phyloP scores from a whole-genome alignment of 2,113 vertebrate genomes.

The Crotophaga sulcirostris region DNA sequence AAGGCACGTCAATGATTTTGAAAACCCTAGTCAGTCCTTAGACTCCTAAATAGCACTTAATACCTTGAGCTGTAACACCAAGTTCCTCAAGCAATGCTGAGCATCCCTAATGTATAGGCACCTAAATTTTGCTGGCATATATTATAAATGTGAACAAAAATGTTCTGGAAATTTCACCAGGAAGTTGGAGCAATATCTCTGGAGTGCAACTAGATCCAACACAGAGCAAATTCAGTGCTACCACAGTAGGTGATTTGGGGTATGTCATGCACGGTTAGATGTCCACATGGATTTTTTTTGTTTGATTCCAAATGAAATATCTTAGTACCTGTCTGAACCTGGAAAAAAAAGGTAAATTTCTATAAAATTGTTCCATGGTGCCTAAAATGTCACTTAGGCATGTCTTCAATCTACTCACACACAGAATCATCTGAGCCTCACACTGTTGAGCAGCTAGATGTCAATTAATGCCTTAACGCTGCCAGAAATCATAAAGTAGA shows the following conservation, averaged over 20 bases:
- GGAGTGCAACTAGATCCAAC: background rate
- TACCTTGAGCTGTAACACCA: background rate
- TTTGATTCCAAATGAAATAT: background rate
- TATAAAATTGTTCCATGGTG: background rate
- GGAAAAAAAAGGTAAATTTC: background rate
- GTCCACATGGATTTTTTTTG: background rate
- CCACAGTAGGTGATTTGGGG: background rate
- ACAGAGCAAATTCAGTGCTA: background rate
- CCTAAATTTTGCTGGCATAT: background rate
- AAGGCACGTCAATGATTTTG: background rate
- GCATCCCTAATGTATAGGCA: background rate
- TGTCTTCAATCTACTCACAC: background rate
- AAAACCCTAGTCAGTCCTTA: background rate
- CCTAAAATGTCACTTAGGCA: background rate
- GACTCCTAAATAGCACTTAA: background rate
- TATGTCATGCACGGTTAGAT: background rate
- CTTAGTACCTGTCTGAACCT: background rate
- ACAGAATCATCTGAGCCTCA: constrained; percentile 9
- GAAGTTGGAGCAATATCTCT: background rate
- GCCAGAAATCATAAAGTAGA: constrained; percentile 32
- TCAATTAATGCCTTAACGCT: constrained; percentile 35
- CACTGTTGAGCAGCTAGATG: background rate
- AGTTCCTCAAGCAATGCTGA: background rate
- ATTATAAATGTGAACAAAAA: background rate
- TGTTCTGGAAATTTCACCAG: background rate